These are phyloP conservation scores for Malurus leucopterus DNA, from an alignment of 2,797 vertebrate species.

Conservation along the genomic window DNA sequence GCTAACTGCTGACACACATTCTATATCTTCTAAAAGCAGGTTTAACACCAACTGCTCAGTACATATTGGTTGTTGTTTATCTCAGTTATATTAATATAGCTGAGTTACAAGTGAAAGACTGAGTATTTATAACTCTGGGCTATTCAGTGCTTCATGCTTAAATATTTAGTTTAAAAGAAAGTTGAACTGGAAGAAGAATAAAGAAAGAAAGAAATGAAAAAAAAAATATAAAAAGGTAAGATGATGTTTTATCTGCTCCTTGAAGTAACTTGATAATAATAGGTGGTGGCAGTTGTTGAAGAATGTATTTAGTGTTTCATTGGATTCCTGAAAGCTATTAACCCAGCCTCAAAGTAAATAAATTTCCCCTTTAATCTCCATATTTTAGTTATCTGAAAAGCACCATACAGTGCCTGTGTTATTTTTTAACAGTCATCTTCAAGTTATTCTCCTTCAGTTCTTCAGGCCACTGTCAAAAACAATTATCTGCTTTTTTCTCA, in stretches of 20 bases:
- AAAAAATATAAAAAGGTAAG: background rate
- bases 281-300: background rate
- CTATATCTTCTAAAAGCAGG: background rate
- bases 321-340: slow-evolving; percentile 1
- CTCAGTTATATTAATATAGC: background rate
- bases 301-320: background rate
- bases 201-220: background rate
- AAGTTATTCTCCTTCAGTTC: background rate
- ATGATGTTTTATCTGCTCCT: background rate
- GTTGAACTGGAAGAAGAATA: background rate
- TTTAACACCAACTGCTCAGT: background rate
- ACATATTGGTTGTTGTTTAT: background rate
- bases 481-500: background rate
- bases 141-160: background rate
- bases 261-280: background rate
- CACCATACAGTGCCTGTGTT: background rate
- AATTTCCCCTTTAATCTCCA: background rate
- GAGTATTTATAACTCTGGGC: background rate
- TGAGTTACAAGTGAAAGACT: background rate
- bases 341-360: background rate
- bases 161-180: background rate
- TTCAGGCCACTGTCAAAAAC: background rate
- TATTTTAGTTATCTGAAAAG: background rate
- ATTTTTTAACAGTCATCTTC: background rate
- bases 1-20: background rate